Percentiles rank a stretch among this genome's conserved stretches.
Evolutionary conservation across 2,888 invertebrate genomes (phyloP).

Genomic region (Plagiodera versicolora): DNA sequence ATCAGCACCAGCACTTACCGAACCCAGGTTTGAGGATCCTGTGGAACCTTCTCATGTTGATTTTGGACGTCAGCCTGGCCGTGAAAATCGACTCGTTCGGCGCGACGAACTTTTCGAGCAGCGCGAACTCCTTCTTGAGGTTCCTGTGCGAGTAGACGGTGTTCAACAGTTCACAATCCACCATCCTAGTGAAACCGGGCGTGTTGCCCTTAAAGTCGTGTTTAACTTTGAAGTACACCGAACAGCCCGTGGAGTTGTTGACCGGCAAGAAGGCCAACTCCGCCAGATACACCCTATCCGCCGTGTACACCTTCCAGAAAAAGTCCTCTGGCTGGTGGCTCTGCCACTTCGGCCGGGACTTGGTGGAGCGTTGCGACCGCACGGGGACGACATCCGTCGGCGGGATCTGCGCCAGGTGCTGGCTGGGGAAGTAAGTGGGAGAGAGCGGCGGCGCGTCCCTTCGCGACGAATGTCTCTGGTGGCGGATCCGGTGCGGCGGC

Average conservation of each 20-base stretch:
- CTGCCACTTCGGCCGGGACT: constrained; percentile 16
- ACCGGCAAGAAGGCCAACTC: background rate
- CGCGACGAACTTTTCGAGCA: constrained; percentile 16
- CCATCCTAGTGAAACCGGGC: background rate
- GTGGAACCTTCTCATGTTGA: constrained; percentile 9
- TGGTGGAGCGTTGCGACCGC: constrained; percentile 18
- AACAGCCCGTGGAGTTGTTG: background rate
- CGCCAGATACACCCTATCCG: background rate
- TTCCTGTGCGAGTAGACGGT: background rate
- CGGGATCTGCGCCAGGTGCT: constrained; percentile 37
- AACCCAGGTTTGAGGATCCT: constrained; percentile 17
- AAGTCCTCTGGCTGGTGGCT: constrained; percentile 6
- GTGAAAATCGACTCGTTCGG: background rate
- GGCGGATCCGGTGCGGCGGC: constrained; percentile 40
- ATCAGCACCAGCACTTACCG: constrained; percentile 17
- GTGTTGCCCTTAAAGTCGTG: background rate
- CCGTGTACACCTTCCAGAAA: background rate
- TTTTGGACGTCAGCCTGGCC: background rate
- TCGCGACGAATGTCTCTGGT: constrained; percentile 32
- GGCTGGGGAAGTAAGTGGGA: constrained; percentile 31
- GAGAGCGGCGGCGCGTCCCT: constrained; percentile 21
- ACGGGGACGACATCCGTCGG: constrained; percentile 30
- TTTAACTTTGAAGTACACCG: background rate
- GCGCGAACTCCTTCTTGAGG: constrained; percentile 7
- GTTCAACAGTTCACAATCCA: background rate